Percentiles rank a stretch among this genome's conserved stretches.
phyloP scores from a whole-genome alignment of 2,888 invertebrate genomes.

The Amphipoea oculea region DNA sequence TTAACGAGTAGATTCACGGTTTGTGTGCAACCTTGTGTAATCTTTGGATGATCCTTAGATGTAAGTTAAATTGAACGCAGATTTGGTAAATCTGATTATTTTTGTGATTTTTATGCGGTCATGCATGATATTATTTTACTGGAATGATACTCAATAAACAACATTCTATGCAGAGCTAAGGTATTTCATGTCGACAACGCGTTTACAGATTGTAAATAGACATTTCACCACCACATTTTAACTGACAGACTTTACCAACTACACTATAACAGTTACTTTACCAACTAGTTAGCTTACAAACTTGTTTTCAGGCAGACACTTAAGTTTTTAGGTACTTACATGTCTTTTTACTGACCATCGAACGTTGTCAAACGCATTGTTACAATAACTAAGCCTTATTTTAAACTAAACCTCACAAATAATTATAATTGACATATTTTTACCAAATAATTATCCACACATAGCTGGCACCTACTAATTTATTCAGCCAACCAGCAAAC shows the following conservation, averaged over 20 bases:
- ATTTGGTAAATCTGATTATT: slow-evolving; percentile 11
- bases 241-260: slow-evolving; percentile 3
- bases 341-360: background rate
- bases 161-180: background rate
- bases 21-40: slow-evolving; percentile 50
- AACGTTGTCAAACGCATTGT: background rate
- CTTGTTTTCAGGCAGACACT: background rate
- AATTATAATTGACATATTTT: background rate
- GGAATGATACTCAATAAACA: slow-evolving; percentile 10
- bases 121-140: slow-evolving; percentile 9
- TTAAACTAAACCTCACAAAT: background rate
- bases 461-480: slow-evolving; percentile 11
- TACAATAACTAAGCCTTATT: background rate
- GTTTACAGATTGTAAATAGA: background rate
- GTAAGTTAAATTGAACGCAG: slow-evolving; percentile 28
- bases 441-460: background rate
- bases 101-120: slow-evolving; percentile 9
- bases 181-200: slow-evolving; percentile 1
- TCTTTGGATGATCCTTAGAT: slow-evolving; percentile 21
- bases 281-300: background rate
- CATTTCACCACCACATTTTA: slow-evolving; percentile 1
- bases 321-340: background rate
- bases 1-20: slow-evolving; percentile 59
- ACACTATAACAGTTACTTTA: background rate
- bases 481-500: slow-evolving; percentile 38